These are phyloP conservation scores for Stegastes partitus DNA, from an alignment of 2,113 vertebrate genomes.

Conservation along the genomic window DNA sequence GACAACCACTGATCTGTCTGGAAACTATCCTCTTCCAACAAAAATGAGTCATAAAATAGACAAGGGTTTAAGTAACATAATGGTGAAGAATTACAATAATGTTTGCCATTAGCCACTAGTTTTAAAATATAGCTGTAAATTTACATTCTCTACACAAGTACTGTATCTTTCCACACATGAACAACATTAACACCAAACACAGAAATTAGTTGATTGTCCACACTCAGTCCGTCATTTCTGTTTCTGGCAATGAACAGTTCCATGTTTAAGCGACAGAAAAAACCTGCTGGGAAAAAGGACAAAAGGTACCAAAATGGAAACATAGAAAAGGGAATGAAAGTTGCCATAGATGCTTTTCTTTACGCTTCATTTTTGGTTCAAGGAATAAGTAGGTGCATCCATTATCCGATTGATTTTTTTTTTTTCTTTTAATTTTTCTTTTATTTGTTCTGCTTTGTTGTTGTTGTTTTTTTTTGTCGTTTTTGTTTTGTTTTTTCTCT, in stretches of 20 bases:
- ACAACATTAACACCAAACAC: conserved; percentile 99
- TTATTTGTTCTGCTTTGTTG: conserved; percentile 61
- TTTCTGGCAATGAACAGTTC: conserved; percentile 94
- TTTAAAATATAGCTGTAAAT: conserved; percentile 99
- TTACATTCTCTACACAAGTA: conserved; percentile 99
- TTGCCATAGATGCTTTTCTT: conserved; percentile 92
- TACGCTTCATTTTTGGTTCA: conserved; percentile 97
- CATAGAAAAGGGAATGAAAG: conserved; percentile 99
- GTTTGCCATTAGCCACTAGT: conserved; percentile 98
- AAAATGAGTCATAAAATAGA: conserved; percentile 86
- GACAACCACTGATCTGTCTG: conserved; percentile 81
- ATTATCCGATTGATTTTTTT: conserved; percentile 86
- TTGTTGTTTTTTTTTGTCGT: conserved; percentile 15
- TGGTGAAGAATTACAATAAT: conserved; percentile 98
- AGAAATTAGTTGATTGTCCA: conserved; percentile 99
- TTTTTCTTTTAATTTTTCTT: conserved; percentile 49
- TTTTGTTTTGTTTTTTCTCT: conserved; percentile 29
- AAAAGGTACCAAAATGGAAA: conserved; percentile 91
- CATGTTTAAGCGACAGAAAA: conserved; percentile 89
- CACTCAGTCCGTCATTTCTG: conserved; percentile 96
- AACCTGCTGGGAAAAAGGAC: conserved; percentile 86
- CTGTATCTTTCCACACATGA: conserved; percentile 98
- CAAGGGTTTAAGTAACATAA: conserved; percentile 90
- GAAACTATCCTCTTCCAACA: conserved; percentile 66
- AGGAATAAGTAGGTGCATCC: conserved; percentile 97